Evolutionary conservation across 1,140 invertebrate genomes (phyloP).

Genomic region (Periplaneta americana): DNA sequence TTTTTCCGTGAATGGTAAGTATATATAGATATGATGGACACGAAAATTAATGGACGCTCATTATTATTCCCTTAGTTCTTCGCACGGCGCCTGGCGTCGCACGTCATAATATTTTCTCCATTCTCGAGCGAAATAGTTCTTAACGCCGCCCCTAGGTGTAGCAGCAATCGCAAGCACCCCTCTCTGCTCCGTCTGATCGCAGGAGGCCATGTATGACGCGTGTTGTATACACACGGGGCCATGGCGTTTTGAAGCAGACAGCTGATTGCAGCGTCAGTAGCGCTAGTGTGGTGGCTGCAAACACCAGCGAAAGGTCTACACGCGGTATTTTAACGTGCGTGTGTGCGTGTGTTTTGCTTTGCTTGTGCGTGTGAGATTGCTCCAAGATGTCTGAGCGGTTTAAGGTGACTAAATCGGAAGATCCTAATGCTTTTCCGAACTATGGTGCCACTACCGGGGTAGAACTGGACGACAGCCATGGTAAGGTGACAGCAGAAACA

Average conservation of each 20-base stretch:
- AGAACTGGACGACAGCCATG: constrained; percentile 6
- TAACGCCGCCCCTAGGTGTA: no score
- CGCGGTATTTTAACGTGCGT: background rate
- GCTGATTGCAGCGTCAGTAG: background rate
- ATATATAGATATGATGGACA: no score
- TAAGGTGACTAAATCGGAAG: constrained; percentile 14
- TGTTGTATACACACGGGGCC: background rate
- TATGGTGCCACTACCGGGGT: constrained; percentile 12
- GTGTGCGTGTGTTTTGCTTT: background rate
- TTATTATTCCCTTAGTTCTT: no score
- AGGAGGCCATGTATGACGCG: background rate
- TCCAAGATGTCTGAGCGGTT: constrained; percentile 9
- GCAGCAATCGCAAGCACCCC: no score
- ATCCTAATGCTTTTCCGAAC: constrained; percentile 5
- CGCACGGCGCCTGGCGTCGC: no score
- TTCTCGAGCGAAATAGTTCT: no score
- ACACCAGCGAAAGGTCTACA: no score
- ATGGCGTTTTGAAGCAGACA: background rate
- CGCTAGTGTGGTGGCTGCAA: background rate
- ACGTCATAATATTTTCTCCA: no score
- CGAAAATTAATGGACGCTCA: no score
- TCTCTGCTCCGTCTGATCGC: no score
- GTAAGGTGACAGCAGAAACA: constrained; percentile 7
- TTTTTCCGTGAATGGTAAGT: no score
- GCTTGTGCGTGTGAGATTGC: background rate